Evolutionary conservation across 2,113 vertebrate species (phyloP).

Genomic region (Hemicordylus capensis): DNA sequence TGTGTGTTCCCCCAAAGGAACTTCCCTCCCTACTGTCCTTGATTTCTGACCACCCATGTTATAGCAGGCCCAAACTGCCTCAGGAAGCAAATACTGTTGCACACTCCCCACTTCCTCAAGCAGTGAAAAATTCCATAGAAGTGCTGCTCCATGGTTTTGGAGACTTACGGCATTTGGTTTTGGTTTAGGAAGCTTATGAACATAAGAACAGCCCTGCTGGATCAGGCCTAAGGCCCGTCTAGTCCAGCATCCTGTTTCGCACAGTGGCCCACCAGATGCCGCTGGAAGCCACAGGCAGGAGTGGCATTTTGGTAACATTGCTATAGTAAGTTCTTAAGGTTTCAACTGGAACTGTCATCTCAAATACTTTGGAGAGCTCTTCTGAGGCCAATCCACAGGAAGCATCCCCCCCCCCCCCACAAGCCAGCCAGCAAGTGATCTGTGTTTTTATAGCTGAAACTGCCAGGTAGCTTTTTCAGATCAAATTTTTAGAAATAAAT

Average conservation of each 20-base stretch:
- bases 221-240: too few relatives aligned
- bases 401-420: neutral
- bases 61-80: neutral
- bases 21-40: neutral
- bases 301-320: too few relatives aligned
- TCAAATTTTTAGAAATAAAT: neutral
- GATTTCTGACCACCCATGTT: neutral
- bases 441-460: neutral
- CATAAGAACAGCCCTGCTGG: too few relatives aligned
- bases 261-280: too few relatives aligned
- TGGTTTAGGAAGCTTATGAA: too few relatives aligned
- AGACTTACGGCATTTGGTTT: neutral
- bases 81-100: neutral
- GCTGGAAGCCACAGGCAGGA: too few relatives aligned
- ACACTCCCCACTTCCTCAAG: too few relatives aligned
- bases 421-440: neutral
- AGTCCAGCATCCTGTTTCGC: too few relatives aligned
- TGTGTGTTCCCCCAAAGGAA: too few relatives aligned
- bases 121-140: too few relatives aligned
- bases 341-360: neutral
- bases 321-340: neutral
- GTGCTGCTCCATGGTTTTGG: neutral
- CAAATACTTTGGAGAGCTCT: constrained; percentile 1
- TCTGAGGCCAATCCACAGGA: neutral
- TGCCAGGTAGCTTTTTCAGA: neutral